Conservation (phyloP, 2,113 vertebrate genomes). For the Paralichthys olivaceus region DNA sequence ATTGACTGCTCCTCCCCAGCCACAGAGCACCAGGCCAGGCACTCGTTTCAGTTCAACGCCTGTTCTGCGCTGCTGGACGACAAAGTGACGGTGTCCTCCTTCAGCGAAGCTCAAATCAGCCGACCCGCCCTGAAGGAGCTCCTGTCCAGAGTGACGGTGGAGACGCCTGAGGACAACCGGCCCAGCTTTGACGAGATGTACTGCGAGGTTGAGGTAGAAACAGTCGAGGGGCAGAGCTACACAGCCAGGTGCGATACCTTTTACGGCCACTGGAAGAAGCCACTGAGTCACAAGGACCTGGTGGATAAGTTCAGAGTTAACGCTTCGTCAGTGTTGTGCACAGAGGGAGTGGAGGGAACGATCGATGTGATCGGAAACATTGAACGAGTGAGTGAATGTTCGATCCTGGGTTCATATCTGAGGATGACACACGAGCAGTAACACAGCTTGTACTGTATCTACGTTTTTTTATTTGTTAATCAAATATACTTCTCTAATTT, state of each 20-base stretch:
- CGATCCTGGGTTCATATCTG: constrained; percentile 79
- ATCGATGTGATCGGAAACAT: constrained; percentile 81
- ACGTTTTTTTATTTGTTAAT: too few species aligned
- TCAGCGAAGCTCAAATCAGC: constrained; percentile 68
- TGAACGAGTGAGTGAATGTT: constrained; percentile 84
- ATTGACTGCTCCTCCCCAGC: constrained; percentile 86
- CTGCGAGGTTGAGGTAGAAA: constrained; percentile 80
- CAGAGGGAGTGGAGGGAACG: constrained; percentile 81
- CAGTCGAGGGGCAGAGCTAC: constrained; percentile 58
- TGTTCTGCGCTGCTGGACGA: constrained; percentile 88
- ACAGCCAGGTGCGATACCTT: constrained; percentile 84
- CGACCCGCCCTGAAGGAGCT: constrained; percentile 80
- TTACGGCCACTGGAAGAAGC: constrained; percentile 95
- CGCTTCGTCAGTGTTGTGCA: constrained; percentile 72
- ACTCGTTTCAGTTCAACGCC: constrained; percentile 93
- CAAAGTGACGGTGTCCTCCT: constrained; percentile 82
- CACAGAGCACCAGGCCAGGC: constrained; percentile 91
- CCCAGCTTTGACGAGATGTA: constrained; percentile 92
- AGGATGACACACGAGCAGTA: constrained; percentile 59
- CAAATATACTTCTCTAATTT: neutral
- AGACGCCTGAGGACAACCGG: constrained; percentile 85
- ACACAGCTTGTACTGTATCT: neutral
- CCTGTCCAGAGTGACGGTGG: constrained; percentile 83
- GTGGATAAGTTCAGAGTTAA: constrained; percentile 88
- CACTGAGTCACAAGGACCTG: constrained; percentile 86